These are phyloP conservation scores for Paedocypris sp. DNA, from an alignment of 2,113 vertebrate species.

Conservation along the genomic window DNA sequence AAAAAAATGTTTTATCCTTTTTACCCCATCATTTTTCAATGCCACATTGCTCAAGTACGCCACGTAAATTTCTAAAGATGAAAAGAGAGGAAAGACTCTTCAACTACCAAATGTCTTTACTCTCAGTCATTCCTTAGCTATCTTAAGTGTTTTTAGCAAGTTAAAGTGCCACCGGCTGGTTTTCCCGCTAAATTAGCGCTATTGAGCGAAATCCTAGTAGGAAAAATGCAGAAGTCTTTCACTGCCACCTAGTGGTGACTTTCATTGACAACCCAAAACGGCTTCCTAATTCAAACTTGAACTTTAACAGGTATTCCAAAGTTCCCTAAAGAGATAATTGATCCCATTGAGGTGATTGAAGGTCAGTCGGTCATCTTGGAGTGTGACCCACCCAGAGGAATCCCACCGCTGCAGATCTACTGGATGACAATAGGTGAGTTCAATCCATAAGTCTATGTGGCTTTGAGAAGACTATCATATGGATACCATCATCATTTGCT, in stretches of 20 bases:
- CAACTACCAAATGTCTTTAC: conserved; percentile 34
- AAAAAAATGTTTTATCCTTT: conserved; percentile 26
- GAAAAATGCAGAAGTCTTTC: neutral
- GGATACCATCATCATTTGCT: neutral
- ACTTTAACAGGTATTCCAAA: conserved; percentile 73
- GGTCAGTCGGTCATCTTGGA: conserved; percentile 75
- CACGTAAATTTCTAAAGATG: conserved; percentile 42
- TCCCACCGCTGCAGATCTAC: conserved; percentile 85
- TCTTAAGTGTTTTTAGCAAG: conserved; percentile 4
- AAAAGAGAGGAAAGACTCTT: conserved; percentile 23
- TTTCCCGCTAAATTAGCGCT: conserved; percentile 25
- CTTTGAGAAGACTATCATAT: neutral
- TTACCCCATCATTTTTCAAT: conserved; percentile 42
- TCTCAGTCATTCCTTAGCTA: conserved; percentile 27
- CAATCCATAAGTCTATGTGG: neutral
- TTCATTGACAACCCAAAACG: too few relatives aligned
- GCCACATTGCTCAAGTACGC: conserved; percentile 38
- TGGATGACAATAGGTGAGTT: conserved; percentile 95
- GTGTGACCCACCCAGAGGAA: conserved; percentile 82
- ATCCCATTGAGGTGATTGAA: conserved; percentile 77
- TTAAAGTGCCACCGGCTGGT: conserved; percentile 37
- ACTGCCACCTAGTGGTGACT: conserved; percentile 48
- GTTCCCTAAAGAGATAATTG: conserved; percentile 87
- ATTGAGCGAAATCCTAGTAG: conserved; percentile 9
- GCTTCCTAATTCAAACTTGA: too few relatives aligned